Evolutionary conservation across 64 coral and sea anemone species (phyloP).

Genomic region (Pocillopora damicornis): DNA sequence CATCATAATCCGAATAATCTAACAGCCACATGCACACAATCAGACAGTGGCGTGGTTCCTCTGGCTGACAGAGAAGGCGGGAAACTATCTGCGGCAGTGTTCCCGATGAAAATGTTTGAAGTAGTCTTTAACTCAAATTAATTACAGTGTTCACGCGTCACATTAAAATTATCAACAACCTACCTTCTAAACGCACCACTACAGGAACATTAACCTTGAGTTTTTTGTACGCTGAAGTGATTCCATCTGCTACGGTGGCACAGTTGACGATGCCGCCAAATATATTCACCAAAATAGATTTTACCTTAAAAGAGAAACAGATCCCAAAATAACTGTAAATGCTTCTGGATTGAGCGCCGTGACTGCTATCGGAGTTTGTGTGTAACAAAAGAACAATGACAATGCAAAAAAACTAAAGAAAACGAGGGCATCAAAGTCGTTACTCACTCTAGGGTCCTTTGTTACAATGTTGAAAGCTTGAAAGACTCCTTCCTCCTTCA

Average conservation of each 20-base stretch:
- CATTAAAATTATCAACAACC: background rate
- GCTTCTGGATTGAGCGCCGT: background rate
- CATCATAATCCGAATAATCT: too few species aligned
- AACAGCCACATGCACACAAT: background rate
- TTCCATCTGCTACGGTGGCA: conserved; percentile 79
- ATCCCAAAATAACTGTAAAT: background rate
- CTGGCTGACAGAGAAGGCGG: background rate
- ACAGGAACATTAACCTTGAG: conserved; percentile 76
- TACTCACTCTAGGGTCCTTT: conserved; percentile 56
- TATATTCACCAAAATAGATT: conserved; percentile 95
- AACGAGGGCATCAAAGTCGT: background rate
- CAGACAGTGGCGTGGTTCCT: background rate
- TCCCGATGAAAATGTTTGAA: background rate
- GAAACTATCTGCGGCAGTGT: background rate
- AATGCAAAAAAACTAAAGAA: background rate
- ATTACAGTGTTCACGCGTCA: background rate
- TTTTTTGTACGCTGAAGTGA: conserved; percentile 85
- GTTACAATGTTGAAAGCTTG: conserved; percentile 93
- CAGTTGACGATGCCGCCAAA: conserved; percentile 98
- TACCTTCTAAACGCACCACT: conserved; percentile 88
- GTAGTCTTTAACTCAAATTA: background rate
- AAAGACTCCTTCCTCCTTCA: conserved; percentile 87
- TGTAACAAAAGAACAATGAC: background rate
- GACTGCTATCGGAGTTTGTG: too few species aligned
- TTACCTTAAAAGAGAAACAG: conserved; percentile 52